A percentile compares a stretch with the other conserved stretches of the same genome.
These are phyloP conservation scores for Macrobrachium rosenbergii DNA, from an alignment of 1,140 invertebrate genomes.

Conservation along the genomic window DNA sequence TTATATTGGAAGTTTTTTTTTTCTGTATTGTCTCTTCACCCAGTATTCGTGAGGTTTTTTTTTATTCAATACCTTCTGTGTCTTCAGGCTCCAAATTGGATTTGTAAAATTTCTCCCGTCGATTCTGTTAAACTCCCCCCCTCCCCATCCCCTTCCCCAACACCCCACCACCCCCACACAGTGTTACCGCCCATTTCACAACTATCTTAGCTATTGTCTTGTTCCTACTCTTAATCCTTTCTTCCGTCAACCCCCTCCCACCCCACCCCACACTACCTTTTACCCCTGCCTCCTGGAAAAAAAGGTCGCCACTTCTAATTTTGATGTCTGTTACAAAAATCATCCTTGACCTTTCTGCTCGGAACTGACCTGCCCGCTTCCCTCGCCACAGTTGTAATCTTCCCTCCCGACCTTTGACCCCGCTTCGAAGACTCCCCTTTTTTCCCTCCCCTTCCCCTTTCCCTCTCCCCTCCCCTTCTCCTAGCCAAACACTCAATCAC, in stretches of 20 bases:
- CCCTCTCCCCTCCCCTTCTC: background rate
- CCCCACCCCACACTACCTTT: background rate
- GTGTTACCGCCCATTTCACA: background rate
- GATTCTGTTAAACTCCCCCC: background rate
- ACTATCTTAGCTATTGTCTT: background rate
- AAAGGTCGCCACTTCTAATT: background rate
- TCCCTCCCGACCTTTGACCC: background rate
- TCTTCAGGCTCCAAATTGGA: background rate
- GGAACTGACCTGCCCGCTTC: no score
- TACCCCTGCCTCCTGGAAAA: background rate
- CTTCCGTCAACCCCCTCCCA: background rate
- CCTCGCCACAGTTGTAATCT: no score
- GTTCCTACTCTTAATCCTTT: no score
- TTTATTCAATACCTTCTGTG: no score
- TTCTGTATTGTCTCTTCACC: no score
- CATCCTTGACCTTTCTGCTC: background rate
- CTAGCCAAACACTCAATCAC: constrained; percentile 16
- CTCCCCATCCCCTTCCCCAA: background rate
- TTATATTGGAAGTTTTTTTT: no score
- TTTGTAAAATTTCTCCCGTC: background rate
- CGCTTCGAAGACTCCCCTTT: background rate
- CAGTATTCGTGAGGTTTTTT: no score
- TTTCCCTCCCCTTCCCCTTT: background rate
- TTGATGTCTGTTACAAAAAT: background rate
- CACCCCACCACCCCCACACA: background rate